Evolutionary conservation across 2,797 vertebrate genomes (phyloP).

Genomic region (Falco concolor): DNA sequence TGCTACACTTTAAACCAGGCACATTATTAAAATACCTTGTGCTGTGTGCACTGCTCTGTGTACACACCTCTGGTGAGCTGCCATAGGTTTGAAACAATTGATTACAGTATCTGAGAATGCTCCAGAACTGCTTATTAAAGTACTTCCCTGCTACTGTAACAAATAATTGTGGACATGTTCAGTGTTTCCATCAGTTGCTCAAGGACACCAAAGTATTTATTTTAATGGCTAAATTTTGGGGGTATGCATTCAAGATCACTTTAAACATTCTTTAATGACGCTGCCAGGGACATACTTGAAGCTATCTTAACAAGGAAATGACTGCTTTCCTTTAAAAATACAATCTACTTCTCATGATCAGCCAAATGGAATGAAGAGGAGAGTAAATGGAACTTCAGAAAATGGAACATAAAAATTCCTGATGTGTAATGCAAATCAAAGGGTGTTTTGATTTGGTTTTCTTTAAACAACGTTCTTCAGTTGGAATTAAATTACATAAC

Average conservation of each 20-base stretch:
- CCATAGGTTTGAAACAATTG: background rate
- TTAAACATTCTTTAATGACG: background rate
- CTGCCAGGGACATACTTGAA: background rate
- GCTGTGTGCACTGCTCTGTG: background rate
- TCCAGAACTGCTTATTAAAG: background rate
- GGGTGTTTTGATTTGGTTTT: background rate
- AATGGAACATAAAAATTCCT: background rate
- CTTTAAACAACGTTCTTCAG: background rate
- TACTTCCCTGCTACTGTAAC: background rate
- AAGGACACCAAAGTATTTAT: background rate
- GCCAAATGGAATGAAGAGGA: background rate
- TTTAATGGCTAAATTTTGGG: background rate
- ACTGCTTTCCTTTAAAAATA: background rate
- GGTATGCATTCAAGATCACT: background rate
- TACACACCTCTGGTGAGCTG: background rate
- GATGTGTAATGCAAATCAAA: background rate
- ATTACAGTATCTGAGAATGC: background rate
- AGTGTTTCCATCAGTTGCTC: background rate
- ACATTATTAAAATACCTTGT: background rate
- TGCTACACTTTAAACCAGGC: background rate
- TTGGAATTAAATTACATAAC: background rate
- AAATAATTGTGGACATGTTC: background rate
- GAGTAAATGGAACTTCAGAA: background rate
- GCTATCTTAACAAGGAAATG: background rate
- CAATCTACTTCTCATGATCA: background rate